Evolutionary conservation across 2,797 vertebrate species (phyloP).

Genomic region (Sardinella longiceps): DNA sequence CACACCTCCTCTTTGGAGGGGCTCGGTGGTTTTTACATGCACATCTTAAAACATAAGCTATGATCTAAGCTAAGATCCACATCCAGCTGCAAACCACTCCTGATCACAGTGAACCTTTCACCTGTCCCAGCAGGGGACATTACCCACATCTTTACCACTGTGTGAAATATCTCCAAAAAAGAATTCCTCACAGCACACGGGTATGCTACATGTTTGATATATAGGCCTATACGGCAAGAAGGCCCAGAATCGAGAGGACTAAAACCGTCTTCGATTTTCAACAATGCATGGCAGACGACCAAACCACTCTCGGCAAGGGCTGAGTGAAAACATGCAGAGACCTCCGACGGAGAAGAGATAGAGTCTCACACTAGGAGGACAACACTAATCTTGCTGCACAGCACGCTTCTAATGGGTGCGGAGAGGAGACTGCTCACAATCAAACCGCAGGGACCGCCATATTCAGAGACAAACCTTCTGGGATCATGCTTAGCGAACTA

Average conservation of each 20-base stretch:
- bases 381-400: background rate
- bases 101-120: background rate
- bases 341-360: background rate
- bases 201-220: background rate
- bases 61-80: background rate
- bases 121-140: background rate
- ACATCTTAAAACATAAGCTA: no score
- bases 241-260: background rate
- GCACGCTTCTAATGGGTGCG: background rate
- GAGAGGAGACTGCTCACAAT: background rate
- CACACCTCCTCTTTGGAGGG: background rate
- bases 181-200: no score
- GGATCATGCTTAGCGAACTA: background rate
- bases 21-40: background rate
- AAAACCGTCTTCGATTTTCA: background rate
- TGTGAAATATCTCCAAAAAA: background rate
- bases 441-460: background rate
- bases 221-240: no score
- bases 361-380: background rate
- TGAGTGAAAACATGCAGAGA: background rate
- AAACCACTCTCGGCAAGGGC: background rate
- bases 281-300: background rate
- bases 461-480: background rate
- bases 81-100: background rate
- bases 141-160: background rate